A percentile compares a stretch with the other conserved stretches of the same genome.
Evolutionary conservation across 2,797 vertebrate genomes (phyloP).

Genomic region (Eutrigla gurnardus): DNA sequence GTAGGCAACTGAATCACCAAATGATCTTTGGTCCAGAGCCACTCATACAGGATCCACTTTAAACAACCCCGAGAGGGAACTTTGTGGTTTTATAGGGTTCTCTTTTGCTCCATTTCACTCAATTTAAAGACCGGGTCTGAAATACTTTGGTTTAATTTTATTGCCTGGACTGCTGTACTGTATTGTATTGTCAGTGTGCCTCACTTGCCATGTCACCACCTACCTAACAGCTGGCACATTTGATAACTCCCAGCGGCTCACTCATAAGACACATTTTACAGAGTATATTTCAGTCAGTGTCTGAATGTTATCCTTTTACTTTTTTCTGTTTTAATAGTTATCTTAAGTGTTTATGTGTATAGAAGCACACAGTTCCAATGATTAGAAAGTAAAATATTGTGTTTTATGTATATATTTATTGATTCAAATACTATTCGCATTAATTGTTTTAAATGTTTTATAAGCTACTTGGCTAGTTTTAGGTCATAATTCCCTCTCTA

Average conservation of each 20-base stretch:
- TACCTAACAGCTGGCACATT: conserved; percentile 32
- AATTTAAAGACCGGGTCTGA: conserved; percentile 26
- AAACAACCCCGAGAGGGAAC: conserved; percentile 43
- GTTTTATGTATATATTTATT: too few relatives aligned
- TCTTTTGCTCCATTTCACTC: conserved; percentile 30
- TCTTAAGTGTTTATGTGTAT: too few relatives aligned
- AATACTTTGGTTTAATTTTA: conserved; percentile 26
- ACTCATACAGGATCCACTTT: conserved; percentile 42
- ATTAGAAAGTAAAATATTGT: too few relatives aligned
- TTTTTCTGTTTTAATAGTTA: too few relatives aligned
- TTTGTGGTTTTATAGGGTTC: conserved; percentile 41
- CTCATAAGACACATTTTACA: neutral
- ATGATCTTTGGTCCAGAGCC: conserved; percentile 46
- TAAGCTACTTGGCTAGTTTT: too few relatives aligned
- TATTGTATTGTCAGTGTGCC: conserved; percentile 13
- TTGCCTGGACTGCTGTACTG: conserved; percentile 13
- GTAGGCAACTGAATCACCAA: conserved; percentile 36
- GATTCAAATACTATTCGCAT: too few relatives aligned
- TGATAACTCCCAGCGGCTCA: conserved; percentile 3
- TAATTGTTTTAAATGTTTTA: too few relatives aligned
- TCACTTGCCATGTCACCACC: conserved; percentile 1
- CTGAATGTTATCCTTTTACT: too few relatives aligned
- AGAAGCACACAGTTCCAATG: too few relatives aligned
- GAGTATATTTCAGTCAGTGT: too few relatives aligned
- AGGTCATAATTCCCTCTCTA: too few relatives aligned